Conservation (phyloP, 2,888 invertebrate genomes). For the Agrenia bidenticulata region DNA sequence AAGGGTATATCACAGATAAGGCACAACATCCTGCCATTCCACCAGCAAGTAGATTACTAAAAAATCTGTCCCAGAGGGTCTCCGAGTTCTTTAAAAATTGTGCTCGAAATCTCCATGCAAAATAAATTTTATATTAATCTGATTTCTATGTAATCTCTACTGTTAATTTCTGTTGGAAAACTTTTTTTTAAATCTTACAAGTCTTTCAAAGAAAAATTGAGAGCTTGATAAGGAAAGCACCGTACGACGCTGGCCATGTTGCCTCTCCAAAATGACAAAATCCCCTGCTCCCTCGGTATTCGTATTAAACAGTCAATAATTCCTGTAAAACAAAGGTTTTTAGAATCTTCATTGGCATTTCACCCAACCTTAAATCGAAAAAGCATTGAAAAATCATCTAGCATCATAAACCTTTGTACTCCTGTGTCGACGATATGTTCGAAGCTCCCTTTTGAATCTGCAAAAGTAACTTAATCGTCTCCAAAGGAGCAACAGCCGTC, state of each 20-base stretch:
- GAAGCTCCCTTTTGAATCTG: slow-evolving; percentile 33
- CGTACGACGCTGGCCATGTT: slow-evolving; percentile 36
- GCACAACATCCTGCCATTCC: slow-evolving; percentile 40
- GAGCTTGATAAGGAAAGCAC: slow-evolving; percentile 43
- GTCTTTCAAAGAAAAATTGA: slow-evolving; percentile 46
- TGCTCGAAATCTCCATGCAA: neutral
- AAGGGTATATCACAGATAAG: slow-evolving; percentile 40
- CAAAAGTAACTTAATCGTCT: slow-evolving; percentile 38
- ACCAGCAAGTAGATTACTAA: slow-evolving; percentile 33
- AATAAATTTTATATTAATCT: neutral
- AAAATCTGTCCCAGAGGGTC: neutral
- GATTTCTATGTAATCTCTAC: neutral
- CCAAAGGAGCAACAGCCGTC: slow-evolving; percentile 42
- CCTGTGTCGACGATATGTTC: neutral
- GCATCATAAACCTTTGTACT: slow-evolving; percentile 24
- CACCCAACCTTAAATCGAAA: too few relatives aligned
- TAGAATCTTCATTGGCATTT: too few relatives aligned
- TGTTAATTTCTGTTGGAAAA: neutral
- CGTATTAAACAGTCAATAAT: slow-evolving; percentile 26
- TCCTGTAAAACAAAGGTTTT: slow-evolving; percentile 22
- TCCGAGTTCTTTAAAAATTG: neutral
- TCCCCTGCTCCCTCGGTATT: slow-evolving; percentile 38
- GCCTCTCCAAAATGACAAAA: slow-evolving; percentile 41
- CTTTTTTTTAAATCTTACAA: slow-evolving; percentile 23
- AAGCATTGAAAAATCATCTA: neutral